These are phyloP conservation scores for Andrena cerasifolii DNA, from an alignment of 1,140 invertebrate genomes.

Conservation along the genomic window DNA sequence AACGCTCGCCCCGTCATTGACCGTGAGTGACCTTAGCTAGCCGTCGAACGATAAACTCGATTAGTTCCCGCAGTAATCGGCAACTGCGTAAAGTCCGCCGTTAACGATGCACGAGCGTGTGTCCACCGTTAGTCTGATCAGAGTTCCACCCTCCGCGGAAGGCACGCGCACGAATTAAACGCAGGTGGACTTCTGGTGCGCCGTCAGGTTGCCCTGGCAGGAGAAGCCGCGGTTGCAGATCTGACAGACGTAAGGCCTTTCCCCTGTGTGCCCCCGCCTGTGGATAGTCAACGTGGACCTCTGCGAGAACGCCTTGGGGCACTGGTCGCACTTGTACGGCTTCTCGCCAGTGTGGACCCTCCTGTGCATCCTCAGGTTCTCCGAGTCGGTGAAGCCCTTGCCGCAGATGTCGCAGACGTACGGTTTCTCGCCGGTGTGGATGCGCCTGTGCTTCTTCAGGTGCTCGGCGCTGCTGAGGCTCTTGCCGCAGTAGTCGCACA, in stretches of 20 bases:
- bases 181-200: conserved; percentile 80
- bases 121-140: neutral
- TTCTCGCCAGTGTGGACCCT: conserved; percentile 83
- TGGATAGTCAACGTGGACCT: conserved; percentile 82
- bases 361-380: conserved; percentile 81
- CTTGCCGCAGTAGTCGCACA: conserved; percentile 90
- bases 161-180: conserved; percentile 66
- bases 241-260: conserved; percentile 81
- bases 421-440: conserved; percentile 89
- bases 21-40: neutral
- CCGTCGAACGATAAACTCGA: neutral
- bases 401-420: conserved; percentile 86
- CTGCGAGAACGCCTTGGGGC: conserved; percentile 81
- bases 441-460: conserved; percentile 87
- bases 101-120: no score
- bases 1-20: neutral
- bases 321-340: conserved; percentile 83
- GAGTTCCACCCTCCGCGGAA: conserved; percentile 30
- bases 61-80: neutral
- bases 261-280: conserved; percentile 83
- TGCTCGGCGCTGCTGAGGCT: conserved; percentile 88
- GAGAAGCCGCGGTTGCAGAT: conserved; percentile 82
- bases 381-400: conserved; percentile 82
- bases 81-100: neutral
- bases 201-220: conserved; percentile 81